phyloP scores from a whole-genome alignment of 2,888 invertebrate genomes.

The Siphlonurus alternatus region DNA sequence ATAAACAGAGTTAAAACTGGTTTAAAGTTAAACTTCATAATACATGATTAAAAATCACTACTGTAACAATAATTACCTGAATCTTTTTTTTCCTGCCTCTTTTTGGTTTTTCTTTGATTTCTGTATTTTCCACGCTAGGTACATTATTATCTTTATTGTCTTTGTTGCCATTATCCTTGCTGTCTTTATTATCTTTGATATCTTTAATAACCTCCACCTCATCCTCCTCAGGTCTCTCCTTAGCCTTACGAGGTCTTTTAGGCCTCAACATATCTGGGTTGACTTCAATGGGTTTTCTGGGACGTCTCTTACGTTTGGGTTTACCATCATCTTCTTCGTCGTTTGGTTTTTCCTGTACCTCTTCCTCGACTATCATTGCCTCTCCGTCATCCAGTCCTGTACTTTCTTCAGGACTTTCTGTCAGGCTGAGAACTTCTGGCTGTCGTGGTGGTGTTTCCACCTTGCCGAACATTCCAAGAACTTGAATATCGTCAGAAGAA shows the following conservation, averaged over 20 bases:
- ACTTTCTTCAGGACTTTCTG: neutral
- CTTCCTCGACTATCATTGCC: neutral
- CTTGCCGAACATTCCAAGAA: neutral
- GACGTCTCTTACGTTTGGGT: slow-evolving; percentile 5
- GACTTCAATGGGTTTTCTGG: slow-evolving; percentile 5
- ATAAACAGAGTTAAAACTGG: too few relatives aligned
- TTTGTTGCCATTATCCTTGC: too few relatives aligned
- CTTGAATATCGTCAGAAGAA: neutral
- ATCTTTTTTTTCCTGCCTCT: neutral
- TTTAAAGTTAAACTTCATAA: too few relatives aligned
- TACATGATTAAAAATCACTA: too few relatives aligned
- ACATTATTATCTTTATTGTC: too few relatives aligned
- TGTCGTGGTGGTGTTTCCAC: neutral
- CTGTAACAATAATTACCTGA: too few relatives aligned
- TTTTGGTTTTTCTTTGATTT: neutral
- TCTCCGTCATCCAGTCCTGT: neutral
- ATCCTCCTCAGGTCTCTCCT: neutral
- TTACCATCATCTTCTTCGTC: neutral
- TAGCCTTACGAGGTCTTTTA: slow-evolving; percentile 5
- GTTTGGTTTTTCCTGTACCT: neutral
- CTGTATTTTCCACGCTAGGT: too few relatives aligned
- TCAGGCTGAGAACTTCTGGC: neutral
- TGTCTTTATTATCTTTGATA: neutral
- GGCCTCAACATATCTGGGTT: neutral
- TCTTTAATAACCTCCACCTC: neutral